Evolutionary conservation across 2,797 vertebrate species (phyloP).

Genomic region (Mormyrops boulengeri): DNA sequence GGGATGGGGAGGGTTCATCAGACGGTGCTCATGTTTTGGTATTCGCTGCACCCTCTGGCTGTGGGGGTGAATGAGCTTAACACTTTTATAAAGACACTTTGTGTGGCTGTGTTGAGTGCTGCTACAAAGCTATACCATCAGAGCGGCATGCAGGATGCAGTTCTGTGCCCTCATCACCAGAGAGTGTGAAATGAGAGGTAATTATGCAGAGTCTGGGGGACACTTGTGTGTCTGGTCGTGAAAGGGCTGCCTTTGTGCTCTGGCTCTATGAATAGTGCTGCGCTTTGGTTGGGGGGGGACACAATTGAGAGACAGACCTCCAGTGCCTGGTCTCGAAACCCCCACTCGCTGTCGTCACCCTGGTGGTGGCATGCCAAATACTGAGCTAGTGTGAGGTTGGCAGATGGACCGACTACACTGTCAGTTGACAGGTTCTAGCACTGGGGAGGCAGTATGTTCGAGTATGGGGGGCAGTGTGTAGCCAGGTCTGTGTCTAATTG

Average conservation of each 20-base stretch:
- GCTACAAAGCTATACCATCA: too few species aligned
- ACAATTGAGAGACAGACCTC: neutral
- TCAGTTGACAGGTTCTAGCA: neutral
- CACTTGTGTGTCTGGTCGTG: neutral
- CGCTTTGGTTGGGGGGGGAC: neutral
- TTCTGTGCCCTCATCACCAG: neutral
- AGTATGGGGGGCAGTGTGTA: neutral
- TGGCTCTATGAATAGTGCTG: neutral
- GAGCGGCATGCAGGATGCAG: neutral
- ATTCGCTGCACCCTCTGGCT: neutral
- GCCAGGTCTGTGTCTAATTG: neutral
- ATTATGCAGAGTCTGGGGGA: neutral
- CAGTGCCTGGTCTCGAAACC: neutral
- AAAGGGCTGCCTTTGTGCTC: neutral
- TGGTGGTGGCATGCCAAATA: neutral
- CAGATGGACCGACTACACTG: neutral
- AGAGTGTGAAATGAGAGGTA: slow-evolving; percentile 13
- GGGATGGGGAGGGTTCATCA: neutral
- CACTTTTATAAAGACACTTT: neutral
- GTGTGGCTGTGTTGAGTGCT: neutral
- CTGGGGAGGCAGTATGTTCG: neutral
- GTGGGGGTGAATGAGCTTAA: neutral
- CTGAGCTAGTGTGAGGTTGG: neutral
- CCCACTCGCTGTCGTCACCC: neutral
- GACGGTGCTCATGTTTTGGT: neutral